Conservation (phyloP, 2,797 vertebrate genomes). For the Eidolon dupreanum region DNA sequence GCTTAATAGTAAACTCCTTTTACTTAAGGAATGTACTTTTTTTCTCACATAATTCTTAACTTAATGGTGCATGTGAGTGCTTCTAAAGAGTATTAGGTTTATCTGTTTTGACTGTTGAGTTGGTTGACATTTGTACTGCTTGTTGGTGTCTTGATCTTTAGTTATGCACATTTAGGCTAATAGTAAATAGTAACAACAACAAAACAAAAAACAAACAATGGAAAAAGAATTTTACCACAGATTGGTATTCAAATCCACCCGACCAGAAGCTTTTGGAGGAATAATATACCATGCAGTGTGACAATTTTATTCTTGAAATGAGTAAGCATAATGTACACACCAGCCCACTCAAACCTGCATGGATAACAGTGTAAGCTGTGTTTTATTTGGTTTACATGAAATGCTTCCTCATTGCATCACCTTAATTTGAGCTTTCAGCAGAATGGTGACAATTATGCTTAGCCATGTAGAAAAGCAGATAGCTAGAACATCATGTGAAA, state of each 20-base stretch:
- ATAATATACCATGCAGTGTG: background rate
- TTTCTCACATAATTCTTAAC: background rate
- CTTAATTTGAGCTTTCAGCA: constrained; percentile 83
- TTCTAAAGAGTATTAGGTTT: background rate
- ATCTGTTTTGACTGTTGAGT: background rate
- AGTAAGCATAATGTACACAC: background rate
- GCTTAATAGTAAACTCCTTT: background rate
- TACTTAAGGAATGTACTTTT: background rate
- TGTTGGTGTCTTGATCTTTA: background rate
- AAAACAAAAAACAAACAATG: background rate
- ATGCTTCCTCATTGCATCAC: constrained; percentile 74
- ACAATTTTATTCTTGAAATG: constrained; percentile 33
- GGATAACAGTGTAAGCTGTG: constrained; percentile 70
- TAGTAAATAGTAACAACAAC: background rate
- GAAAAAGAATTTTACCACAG: background rate
- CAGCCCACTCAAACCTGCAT: background rate
- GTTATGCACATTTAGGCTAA: background rate
- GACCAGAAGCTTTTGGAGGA: background rate
- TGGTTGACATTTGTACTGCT: background rate
- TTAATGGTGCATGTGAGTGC: background rate
- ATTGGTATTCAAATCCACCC: background rate
- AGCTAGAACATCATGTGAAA: constrained; percentile 86
- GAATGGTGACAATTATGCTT: constrained; percentile 78
- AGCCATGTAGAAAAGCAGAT: constrained; percentile 77
- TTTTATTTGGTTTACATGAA: constrained; percentile 81